phyloP scores from a whole-genome alignment of 2,888 invertebrate genomes.

The Drosophila greeni region DNA sequence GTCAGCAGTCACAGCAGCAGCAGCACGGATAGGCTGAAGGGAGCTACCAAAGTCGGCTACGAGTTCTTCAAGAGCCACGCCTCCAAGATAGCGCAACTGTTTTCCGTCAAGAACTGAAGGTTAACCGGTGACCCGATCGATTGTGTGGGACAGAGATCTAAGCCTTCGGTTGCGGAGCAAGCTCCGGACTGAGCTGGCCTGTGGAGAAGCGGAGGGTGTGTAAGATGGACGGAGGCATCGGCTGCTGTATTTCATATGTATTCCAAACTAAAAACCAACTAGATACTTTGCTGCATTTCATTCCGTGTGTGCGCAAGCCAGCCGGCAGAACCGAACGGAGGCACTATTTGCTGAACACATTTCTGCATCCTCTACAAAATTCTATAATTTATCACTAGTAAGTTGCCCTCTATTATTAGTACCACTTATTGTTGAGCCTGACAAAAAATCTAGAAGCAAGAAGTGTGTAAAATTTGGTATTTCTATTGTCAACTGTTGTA shows the following conservation, averaged over 20 bases:
- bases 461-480: constrained; percentile 29
- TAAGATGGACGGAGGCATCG: constrained; percentile 16
- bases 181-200: not conserved
- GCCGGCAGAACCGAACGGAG: constrained; percentile 25
- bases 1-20: constrained; percentile 34
- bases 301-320: constrained; percentile 52
- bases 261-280: constrained; percentile 49
- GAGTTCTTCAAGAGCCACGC: constrained; percentile 85
- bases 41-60: constrained; percentile 88
- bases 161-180: not conserved
- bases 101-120: constrained; percentile 78
- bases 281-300: constrained; percentile 61
- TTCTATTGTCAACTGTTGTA: constrained; percentile 38
- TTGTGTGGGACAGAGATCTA: constrained; percentile 6
- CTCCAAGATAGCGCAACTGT: constrained; percentile 76
- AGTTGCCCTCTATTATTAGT: constrained; percentile 19
- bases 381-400: constrained; percentile 16
- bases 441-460: not conserved
- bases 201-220: constrained; percentile 4
- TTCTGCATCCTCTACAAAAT: constrained; percentile 32
- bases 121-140: not conserved
- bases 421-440: constrained; percentile 14
- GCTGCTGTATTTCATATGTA: constrained; percentile 40
- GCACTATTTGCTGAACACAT: constrained; percentile 37
- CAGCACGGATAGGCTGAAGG: constrained; percentile 82